Evolutionary conservation across 2,888 invertebrate genomes (phyloP), one percentile per base, ranked within the genome.

Genomic region (Noctua comes): DNA sequence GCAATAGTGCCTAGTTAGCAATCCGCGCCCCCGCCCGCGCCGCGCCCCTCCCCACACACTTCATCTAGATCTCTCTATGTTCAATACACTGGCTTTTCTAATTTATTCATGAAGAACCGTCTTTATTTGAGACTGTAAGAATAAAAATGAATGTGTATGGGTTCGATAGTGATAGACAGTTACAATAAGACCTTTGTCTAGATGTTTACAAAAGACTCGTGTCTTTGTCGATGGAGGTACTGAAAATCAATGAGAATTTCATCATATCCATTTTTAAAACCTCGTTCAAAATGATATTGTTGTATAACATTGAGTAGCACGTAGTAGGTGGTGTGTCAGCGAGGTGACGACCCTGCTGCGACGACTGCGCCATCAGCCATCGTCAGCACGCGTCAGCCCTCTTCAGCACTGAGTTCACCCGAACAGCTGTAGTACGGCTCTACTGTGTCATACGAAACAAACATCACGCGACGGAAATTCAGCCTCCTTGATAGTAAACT

Each of bases 1-100:
- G 94, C 95, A 96, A 97, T 97, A 96, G 94, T 96, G 96, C 95
- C 94, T 96, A 95, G 96, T 95, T 96, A 95, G 96, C 96, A 93
- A 94, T 94, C 93, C 92, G 91, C 85, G 84, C 89, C 90, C 89
- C 85, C 73, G 84, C 92, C 87, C 89, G 86, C 91, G 79, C 76
- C 76, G 88, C 84, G 69, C 86, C 88, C 88, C 82, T 88, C 86
- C 87, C 79, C 65, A 72, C 86, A 89, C 88, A 78, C 89, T 88
- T 86, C 91, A 90, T 91, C 91, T 90, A 88, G 90, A 89, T 89
- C 88, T 89, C 88, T 86, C 78, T 86, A 86, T 86, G 84, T 80
- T 83, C 84, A 88, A 88, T 85, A 88, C 84, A 81, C 83, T 90
- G 80, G 80, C 79, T 88, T 90, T 89, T 90, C 86, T 91, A 92